Conservation (phyloP, 2,113 vertebrate species). For the Xyliphius kryptos region DNA sequence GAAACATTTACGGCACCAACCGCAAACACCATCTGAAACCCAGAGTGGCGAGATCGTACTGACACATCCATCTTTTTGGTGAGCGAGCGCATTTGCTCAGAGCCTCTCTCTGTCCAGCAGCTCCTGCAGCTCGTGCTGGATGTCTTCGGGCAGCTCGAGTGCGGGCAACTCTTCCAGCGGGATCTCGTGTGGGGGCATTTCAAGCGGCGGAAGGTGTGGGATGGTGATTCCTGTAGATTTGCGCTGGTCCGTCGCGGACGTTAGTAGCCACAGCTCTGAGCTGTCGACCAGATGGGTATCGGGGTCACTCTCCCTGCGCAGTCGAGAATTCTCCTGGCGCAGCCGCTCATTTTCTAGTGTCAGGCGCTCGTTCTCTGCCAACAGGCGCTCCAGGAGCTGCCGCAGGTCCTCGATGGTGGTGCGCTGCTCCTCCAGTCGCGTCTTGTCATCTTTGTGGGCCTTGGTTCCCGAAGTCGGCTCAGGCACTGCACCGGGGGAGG, state of each 20-base stretch:
- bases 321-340: constrained; percentile 65
- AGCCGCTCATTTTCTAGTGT: constrained; percentile 73
- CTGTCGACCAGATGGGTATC: constrained; percentile 86
- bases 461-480: constrained; percentile 71
- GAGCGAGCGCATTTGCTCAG: too few relatives aligned
- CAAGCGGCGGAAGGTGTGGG: constrained; percentile 85
- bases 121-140: too few relatives aligned
- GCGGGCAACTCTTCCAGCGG: too few relatives aligned
- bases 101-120: constrained; percentile 73
- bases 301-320: constrained; percentile 69
- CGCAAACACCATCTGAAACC: too few relatives aligned
- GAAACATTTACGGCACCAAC: too few relatives aligned
- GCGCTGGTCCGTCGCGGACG: constrained; percentile 60
- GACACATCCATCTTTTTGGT: too few relatives aligned
- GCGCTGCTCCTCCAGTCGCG: constrained; percentile 89
- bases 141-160: too few relatives aligned
- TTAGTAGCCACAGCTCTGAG: constrained; percentile 88
- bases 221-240: constrained; percentile 89
- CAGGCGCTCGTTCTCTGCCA: constrained; percentile 77
- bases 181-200: constrained; percentile 78
- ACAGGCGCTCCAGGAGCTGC: constrained; percentile 76
- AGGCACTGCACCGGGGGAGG: constrained; percentile 48
- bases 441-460: constrained; percentile 89
- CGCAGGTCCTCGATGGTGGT: constrained; percentile 86
- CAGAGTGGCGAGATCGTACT: too few relatives aligned